These are phyloP conservation scores for Trichopria drosophilae DNA, from an alignment of 2,888 invertebrate species.

Conservation along the genomic window DNA sequence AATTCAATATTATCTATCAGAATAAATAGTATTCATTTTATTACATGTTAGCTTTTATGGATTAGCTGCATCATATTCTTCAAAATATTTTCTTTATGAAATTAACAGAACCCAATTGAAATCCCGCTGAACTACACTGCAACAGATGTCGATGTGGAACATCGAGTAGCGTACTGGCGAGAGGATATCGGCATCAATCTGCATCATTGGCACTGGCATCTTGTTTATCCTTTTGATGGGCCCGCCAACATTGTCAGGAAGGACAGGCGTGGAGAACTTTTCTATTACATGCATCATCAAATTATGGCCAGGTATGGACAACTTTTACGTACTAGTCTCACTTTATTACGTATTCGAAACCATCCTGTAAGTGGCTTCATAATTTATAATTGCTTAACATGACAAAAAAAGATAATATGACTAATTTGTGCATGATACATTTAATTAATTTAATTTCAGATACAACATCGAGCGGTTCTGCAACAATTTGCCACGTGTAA, in stretches of 20 bases:
- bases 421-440: too few relatives aligned
- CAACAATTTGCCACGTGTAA: slow-evolving; percentile 69
- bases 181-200: slow-evolving; percentile 84
- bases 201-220: slow-evolving; percentile 92
- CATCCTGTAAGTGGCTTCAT: too few relatives aligned
- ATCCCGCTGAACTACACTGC: slow-evolving; percentile 78
- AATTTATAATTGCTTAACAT: too few relatives aligned
- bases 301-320: slow-evolving; percentile 68
- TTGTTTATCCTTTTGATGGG: slow-evolving; percentile 80
- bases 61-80: background rate
- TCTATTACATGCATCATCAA: slow-evolving; percentile 81
- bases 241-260: slow-evolving; percentile 69
- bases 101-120: slow-evolving; percentile 65
- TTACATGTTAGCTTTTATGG: background rate
- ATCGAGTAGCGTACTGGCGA: slow-evolving; percentile 80
- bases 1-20: too few relatives aligned
- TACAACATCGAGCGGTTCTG: slow-evolving; percentile 78
- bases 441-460: slow-evolving; percentile 58
- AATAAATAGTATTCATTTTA: too few relatives aligned
- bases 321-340: too few relatives aligned
- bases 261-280: slow-evolving; percentile 76
- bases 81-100: too few relatives aligned
- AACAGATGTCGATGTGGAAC: slow-evolving; percentile 73
- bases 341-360: too few relatives aligned
- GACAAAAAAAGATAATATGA: too few relatives aligned